These are phyloP conservation scores for Geopemphigus sp. DNA, from an alignment of 1,140 invertebrate species.

Conservation along the genomic window DNA sequence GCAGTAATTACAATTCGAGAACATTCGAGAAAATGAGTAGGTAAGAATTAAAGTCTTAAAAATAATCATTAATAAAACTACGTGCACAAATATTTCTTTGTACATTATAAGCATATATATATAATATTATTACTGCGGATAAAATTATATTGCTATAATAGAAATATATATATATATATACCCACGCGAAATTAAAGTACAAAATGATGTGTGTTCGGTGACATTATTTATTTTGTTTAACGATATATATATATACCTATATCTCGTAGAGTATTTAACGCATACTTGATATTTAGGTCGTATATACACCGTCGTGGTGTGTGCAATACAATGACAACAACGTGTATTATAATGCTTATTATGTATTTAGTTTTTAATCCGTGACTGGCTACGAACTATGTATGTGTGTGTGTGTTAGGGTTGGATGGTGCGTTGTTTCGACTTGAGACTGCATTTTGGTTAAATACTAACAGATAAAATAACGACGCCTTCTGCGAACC, in stretches of 20 bases:
- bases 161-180: not conserved
- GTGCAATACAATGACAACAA: no score
- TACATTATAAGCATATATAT: no score
- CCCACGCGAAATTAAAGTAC: not conserved
- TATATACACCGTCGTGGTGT: not conserved
- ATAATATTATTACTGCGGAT: no score
- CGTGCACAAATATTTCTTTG: not conserved
- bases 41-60: not conserved
- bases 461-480: not conserved
- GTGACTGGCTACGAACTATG: not conserved
- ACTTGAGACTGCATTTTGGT: not conserved
- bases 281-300: not conserved
- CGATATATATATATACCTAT: not conserved
- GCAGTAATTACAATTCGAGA: not conserved
- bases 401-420: conserved; percentile 1
- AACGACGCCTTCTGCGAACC: conserved; percentile 22
- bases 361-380: not conserved
- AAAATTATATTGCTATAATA: not conserved
- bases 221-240: conserved; percentile 14
- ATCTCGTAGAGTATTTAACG: not conserved
- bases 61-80: not conserved
- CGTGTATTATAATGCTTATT: not conserved
- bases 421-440: conserved; percentile 2
- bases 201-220: not conserved
- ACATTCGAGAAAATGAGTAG: not conserved